Evolutionary conservation across 2,888 invertebrate species (phyloP).

Genomic region (Drosophila nigricruria): DNA sequence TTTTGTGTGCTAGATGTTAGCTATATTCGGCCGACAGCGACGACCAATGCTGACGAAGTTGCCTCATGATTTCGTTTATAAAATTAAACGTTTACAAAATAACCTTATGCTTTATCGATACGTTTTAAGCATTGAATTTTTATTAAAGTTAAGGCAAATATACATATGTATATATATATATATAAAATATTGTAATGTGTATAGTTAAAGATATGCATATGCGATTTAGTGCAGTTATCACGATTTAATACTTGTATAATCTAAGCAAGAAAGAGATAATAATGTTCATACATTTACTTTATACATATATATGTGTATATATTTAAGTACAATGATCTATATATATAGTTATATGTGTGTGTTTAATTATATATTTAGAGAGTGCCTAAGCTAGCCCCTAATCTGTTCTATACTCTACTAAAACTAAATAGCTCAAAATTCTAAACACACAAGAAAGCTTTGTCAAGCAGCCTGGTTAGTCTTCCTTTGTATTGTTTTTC

Average conservation of each 20-base stretch:
- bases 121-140: slow-evolving; percentile 46
- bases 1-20: slow-evolving; percentile 95
- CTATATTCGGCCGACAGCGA: slow-evolving; percentile 73
- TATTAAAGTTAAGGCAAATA: slow-evolving; percentile 55
- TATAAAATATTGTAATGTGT: slow-evolving; percentile 37
- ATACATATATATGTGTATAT: slow-evolving; percentile 21
- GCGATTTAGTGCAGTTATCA: slow-evolving; percentile 74
- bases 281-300: slow-evolving; percentile 48
- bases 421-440: slow-evolving; percentile 37
- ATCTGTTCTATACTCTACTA: slow-evolving; percentile 46
- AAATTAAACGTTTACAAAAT: slow-evolving; percentile 24
- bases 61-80: slow-evolving; percentile 53
- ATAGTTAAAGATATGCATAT: slow-evolving; percentile 61
- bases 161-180: slow-evolving; percentile 37
- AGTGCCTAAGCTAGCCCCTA: slow-evolving; percentile 47
- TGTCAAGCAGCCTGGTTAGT: slow-evolving; percentile 33
- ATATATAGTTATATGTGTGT: slow-evolving; percentile 22
- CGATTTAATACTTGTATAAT: slow-evolving; percentile 78
- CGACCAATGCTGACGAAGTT: slow-evolving; percentile 19
- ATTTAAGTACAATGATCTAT: slow-evolving; percentile 60
- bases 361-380: slow-evolving; percentile 30
- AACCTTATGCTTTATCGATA: slow-evolving; percentile 68
- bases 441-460: slow-evolving; percentile 24
- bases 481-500: slow-evolving; percentile 34
- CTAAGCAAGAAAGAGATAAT: slow-evolving; percentile 66